Conservation (phyloP, 2,797 vertebrate genomes). For the Rhabdomys pumilio region DNA sequence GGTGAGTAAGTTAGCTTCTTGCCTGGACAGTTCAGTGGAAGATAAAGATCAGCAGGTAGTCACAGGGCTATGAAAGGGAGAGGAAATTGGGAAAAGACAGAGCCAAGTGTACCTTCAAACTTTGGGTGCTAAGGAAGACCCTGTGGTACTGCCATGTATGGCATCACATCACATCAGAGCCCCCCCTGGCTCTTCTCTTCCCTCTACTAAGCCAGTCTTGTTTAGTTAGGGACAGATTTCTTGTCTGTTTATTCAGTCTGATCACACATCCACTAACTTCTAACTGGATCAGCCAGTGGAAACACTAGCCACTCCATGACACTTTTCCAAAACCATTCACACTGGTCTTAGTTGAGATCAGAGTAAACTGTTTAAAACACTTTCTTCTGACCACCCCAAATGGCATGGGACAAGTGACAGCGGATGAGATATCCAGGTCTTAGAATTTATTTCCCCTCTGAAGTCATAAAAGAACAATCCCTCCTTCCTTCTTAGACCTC, state of each 20-base stretch:
- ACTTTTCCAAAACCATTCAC: neutral
- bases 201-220: neutral
- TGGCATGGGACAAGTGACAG: neutral
- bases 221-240: neutral
- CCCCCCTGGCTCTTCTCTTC: neutral
- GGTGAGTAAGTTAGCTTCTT: neutral
- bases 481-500: slow-evolving; percentile 51
- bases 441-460: slow-evolving; percentile 45
- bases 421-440: slow-evolving; percentile 29
- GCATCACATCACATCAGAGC: neutral
- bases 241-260: neutral
- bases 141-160: neutral
- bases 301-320: neutral
- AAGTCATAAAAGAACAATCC: neutral
- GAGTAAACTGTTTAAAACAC: slow-evolving; percentile 18
- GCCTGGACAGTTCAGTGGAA: neutral
- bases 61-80: neutral
- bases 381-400: slow-evolving; percentile 13
- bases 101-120: neutral
- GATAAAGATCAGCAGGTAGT: neutral
- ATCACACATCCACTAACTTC: slow-evolving; percentile 35
- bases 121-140: neutral
- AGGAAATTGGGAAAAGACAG: neutral
- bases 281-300: neutral
- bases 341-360: neutral